A percentile compares a stretch with the other conserved stretches of the same genome.
Evolutionary conservation across 2,797 vertebrate genomes (phyloP).

Genomic region (Megaceryle alcyon): DNA sequence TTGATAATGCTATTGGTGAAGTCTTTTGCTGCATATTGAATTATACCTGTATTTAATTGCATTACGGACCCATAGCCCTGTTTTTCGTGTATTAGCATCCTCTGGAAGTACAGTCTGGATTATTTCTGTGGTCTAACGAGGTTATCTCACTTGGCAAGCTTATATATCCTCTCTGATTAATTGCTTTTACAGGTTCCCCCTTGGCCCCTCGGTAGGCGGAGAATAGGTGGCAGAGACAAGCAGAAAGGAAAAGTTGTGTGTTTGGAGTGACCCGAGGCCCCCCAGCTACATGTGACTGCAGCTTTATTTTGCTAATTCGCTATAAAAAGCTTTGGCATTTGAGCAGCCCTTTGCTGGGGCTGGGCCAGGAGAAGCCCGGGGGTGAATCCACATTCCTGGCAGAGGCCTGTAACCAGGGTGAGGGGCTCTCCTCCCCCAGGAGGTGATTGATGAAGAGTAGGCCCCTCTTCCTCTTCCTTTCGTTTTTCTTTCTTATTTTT

Average conservation of each 20-base stretch:
- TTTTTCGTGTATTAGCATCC: constrained; percentile 55
- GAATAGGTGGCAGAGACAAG: background rate
- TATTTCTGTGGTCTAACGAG: constrained; percentile 24
- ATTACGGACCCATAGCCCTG: background rate
- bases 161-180: background rate
- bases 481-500: constrained; percentile 9
- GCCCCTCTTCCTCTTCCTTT: constrained; percentile 57
- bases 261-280: constrained; percentile 66
- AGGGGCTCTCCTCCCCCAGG: constrained; percentile 46
- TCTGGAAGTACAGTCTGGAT: constrained; percentile 57
- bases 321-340: constrained; percentile 75
- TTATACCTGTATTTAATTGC: constrained; percentile 65
- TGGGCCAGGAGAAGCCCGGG: constrained; percentile 58
- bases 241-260: constrained; percentile 26
- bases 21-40: constrained; percentile 53
- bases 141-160: constrained; percentile 39
- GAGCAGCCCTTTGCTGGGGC: constrained; percentile 73
- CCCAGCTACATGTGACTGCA: constrained; percentile 74
- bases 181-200: background rate
- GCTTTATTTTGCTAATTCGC: constrained; percentile 84
- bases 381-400: constrained; percentile 83
- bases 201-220: background rate
- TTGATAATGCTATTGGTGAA: background rate
- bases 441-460: constrained; percentile 76
- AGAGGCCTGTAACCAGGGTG: constrained; percentile 75